Evolutionary conservation across 2,113 vertebrate species (phyloP).

Genomic region (Cisticola juncidis): DNA sequence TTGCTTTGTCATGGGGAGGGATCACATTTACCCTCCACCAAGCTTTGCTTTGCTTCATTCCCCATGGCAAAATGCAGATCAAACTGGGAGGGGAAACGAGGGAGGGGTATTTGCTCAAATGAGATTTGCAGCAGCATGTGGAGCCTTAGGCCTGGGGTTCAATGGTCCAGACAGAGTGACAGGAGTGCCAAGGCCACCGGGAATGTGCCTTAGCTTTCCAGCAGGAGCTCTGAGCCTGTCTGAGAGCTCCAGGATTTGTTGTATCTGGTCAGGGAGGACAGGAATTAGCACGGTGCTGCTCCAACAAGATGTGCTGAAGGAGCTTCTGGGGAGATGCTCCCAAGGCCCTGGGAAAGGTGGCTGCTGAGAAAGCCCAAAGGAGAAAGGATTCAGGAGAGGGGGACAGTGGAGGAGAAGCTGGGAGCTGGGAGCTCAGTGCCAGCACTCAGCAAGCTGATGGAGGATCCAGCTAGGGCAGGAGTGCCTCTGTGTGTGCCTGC

Average conservation of each 20-base stretch:
- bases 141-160: not conserved
- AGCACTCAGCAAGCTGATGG: rapidly evolving
- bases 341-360: rapidly evolving
- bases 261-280: not conserved
- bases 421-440: not conserved
- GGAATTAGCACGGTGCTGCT: not conserved
- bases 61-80: not conserved
- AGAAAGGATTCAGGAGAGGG: not conserved
- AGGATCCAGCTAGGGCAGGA: not conserved
- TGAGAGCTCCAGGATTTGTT: not conserved
- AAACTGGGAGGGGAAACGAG: not conserved
- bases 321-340: not conserved
- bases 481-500: not conserved
- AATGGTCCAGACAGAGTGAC: not conserved
- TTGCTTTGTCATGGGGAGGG: not conserved
- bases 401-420: not conserved
- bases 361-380: not conserved
- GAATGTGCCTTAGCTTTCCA: not conserved
- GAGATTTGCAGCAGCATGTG: not conserved
- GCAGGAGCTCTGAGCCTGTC: not conserved
- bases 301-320: not conserved
- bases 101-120: not conserved
- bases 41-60: not conserved
- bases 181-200: constrained; percentile 7
- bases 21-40: not conserved